Percentiles rank a stretch among this genome's conserved stretches.
phyloP scores from a whole-genome alignment of 2,888 invertebrate genomes.

The Apodemia hepburni region DNA sequence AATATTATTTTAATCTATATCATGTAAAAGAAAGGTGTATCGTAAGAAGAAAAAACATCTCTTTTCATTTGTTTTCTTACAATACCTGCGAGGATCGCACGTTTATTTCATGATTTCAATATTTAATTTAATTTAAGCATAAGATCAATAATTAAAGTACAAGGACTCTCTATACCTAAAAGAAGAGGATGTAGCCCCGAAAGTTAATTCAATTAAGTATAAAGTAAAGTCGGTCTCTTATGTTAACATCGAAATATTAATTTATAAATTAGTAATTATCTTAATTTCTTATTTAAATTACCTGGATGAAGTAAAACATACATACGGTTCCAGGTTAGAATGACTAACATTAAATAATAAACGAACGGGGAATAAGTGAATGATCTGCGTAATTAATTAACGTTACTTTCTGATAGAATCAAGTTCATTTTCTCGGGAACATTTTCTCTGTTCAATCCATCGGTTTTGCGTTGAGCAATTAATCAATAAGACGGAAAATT shows the following conservation, averaged over 20 bases:
- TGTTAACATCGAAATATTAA: background rate
- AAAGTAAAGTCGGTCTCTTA: too few species aligned
- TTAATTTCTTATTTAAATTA: background rate
- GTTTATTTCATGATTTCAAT: too few species aligned
- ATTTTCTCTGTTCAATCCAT: background rate
- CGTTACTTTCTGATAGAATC: background rate
- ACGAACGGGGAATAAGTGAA: background rate
- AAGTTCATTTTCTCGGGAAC: background rate
- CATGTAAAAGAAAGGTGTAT: too few species aligned
- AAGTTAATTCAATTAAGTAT: too few species aligned
- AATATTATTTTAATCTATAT: too few species aligned
- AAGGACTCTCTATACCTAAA: too few species aligned
- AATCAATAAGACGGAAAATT: background rate
- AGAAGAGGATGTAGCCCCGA: too few species aligned
- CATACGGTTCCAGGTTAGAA: background rate
- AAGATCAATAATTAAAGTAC: too few species aligned
- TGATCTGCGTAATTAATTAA: background rate
- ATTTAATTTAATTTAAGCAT: too few species aligned
- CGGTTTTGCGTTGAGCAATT: background rate
- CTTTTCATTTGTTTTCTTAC: too few species aligned
- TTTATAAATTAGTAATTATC: background rate
- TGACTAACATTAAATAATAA: background rate
- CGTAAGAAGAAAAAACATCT: too few species aligned
- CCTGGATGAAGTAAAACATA: background rate
- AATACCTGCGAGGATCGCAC: too few species aligned